Conservation (phyloP, 2,888 invertebrate species). For the Branchipolynoe longqiensis region DNA sequence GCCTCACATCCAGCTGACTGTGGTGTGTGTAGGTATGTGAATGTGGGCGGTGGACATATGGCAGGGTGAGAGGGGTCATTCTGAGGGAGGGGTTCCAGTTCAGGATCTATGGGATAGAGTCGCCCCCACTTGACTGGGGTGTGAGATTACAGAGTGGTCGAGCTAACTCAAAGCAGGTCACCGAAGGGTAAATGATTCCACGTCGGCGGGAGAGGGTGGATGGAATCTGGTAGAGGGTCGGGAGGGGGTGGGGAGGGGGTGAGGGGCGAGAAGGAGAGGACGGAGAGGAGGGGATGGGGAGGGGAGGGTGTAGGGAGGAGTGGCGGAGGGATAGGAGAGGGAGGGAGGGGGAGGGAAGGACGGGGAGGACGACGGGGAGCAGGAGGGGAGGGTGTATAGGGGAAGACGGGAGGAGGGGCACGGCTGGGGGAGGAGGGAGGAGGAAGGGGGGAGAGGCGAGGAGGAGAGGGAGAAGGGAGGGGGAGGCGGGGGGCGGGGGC, state of each 20-base stretch:
- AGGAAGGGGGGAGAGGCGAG: no score
- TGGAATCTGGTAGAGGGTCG: not conserved
- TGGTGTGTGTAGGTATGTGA: no score
- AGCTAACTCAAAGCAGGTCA: slow-evolving; percentile 25
- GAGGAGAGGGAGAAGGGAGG: no score
- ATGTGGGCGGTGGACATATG: no score
- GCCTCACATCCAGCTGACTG: no score
- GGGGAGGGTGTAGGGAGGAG: not conserved
- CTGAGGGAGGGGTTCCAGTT: not conserved
- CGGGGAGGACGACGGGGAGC: not conserved
- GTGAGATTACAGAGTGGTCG: slow-evolving; percentile 18
- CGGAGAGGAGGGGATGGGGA: not conserved
- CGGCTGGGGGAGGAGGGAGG: not conserved
- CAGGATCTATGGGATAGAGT: no score
- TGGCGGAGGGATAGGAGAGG: not conserved
- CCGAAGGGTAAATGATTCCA: slow-evolving; percentile 44
- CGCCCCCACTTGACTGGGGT: slow-evolving; percentile 28
- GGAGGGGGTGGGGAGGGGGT: not conserved
- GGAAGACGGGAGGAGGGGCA: not conserved
- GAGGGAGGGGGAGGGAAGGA: not conserved
- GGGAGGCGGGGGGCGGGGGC: no score
- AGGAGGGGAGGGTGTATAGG: not conserved
- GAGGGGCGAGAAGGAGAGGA: not conserved
- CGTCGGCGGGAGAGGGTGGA: not conserved
- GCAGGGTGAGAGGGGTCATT: not conserved